Conservation (phyloP, 1,140 invertebrate species). For the Mya arenaria region DNA sequence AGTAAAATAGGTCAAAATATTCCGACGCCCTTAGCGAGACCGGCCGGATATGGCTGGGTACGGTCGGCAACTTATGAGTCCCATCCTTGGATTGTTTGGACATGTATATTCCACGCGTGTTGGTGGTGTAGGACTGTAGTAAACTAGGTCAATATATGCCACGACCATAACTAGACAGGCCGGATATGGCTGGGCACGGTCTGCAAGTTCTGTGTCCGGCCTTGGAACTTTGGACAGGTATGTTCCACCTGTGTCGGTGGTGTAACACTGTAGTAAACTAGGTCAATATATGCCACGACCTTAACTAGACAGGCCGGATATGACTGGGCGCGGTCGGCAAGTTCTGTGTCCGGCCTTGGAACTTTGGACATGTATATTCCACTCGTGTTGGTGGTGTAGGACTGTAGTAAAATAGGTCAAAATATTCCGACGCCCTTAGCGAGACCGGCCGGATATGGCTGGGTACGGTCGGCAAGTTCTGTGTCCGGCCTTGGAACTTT, state of each 20-base stretch:
- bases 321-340: no score
- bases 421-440: conserved; percentile 91
- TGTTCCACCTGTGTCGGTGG: no score
- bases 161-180: conserved; percentile 92
- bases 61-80: conserved; percentile 89
- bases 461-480: conserved; percentile 90
- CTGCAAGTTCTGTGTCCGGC: conserved; percentile 89
- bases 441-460: conserved; percentile 95
- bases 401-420: no score
- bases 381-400: no score
- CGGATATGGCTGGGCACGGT: conserved; percentile 94
- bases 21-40: conserved; percentile 92
- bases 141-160: no score
- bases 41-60: conserved; percentile 95
- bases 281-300: no score
- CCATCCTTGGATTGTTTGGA: conserved; percentile 95
- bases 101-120: conserved; percentile 83
- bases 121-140: no score
- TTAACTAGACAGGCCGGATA: no score
- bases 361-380: no score
- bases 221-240: conserved; percentile 95
- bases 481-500: conserved; percentile 94
- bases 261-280: no score
- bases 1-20: no score
- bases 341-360: no score